Conservation (phyloP, 2,888 invertebrate genomes). For the Endotricha flammealis region DNA sequence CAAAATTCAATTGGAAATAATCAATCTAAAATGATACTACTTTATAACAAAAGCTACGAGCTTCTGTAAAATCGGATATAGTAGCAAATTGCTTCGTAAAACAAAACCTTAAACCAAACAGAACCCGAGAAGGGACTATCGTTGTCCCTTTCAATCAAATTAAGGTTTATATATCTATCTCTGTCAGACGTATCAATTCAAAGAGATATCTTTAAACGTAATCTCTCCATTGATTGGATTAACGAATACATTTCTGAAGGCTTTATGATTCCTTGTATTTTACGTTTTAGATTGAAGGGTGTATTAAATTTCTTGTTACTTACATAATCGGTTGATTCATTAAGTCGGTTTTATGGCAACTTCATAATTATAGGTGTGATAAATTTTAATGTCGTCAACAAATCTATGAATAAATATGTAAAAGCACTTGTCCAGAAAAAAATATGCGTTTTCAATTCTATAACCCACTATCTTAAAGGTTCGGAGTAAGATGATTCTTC, state of each 20-base stretch:
- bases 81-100: conserved; percentile 26
- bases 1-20: neutral
- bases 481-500: too few species aligned
- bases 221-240: conserved; percentile 24
- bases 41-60: conserved; percentile 1
- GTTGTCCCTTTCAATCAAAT: neutral
- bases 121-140: neutral
- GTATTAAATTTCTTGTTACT: neutral
- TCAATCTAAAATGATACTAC: neutral
- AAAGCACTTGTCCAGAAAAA: too few species aligned
- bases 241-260: conserved; percentile 18
- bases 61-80: conserved; percentile 19
- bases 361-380: too few species aligned
- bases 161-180: neutral
- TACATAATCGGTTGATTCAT: too few species aligned
- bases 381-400: too few species aligned
- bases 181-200: conserved; percentile 7
- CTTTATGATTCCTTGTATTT: neutral
- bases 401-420: too few species aligned
- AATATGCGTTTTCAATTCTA: too few species aligned
- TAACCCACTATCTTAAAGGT: too few species aligned
- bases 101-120: conserved; percentile 21
- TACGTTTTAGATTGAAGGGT: too few species aligned
- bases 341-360: too few species aligned
- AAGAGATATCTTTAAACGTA: conserved; percentile 11